Evolutionary conservation across 2,113 vertebrate species (phyloP), one percentile per base, ranked within the genome.

Genomic region (Atlantisia rogersi): DNA sequence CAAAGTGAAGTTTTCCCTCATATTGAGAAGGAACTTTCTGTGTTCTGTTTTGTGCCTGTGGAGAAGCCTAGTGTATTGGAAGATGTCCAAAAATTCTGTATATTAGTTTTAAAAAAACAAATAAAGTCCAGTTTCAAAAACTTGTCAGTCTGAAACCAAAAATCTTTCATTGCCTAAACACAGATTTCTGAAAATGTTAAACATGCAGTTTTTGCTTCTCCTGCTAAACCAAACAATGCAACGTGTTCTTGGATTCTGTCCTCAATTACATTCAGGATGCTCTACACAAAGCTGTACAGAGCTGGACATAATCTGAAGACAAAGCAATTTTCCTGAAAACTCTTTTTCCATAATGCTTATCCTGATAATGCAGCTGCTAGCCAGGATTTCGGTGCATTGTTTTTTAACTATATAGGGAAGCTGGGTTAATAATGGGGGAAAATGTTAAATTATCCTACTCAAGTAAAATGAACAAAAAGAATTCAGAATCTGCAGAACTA

Each of bases 291-390:
- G 58, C 60, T 40, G 37, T 35, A 31, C 21, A 93, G 35, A 73
- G 48, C 16, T 80, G 40, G 44, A 75, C 9, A 69, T 18, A 84
- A 82, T 62, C 28, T 53, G 58, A 82, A 95, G 39, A 81, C 60
- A 89, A 91, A 90, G 56, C 53, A 58, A 35, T 80, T 92, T 81
- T 90, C 68, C 77, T 90, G 58, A 71, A 79, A 85, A 91, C 7
- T 79, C 7, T 35, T 91, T 83, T 75, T 60, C 53, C 24, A 25
- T 58, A 79, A 78, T 58, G 5, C 26, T 80, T 25, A 59, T 78
- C 21, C 24, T 90, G 37, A 75, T 67, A 90, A 83, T 60, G 65
- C 85, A 95, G 74, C 67, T 86, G 50, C 26, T 35, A 67, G 75
- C 7, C 55, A 83, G 26, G 55, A 78, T 37, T 94, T 80, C 59